Percentiles rank a stretch among this genome's conserved stretches.
These are phyloP conservation scores for Lapara coniferarum DNA, from an alignment of 2,888 invertebrate genomes.

Conservation along the genomic window DNA sequence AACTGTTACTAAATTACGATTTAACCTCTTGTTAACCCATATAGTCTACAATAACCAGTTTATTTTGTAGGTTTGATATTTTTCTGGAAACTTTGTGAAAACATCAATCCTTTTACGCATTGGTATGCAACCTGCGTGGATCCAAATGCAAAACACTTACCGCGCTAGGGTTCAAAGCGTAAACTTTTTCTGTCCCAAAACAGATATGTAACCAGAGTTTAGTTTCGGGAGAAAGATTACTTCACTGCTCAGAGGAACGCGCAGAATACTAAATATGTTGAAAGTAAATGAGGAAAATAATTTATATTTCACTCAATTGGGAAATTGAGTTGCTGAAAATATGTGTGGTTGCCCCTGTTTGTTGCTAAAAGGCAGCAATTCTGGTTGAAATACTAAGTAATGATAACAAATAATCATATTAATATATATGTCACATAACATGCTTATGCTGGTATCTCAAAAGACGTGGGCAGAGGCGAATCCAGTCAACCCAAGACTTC, in stretches of 20 bases:
- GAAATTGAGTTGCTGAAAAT: background rate
- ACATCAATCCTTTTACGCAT: slow-evolving; percentile 79
- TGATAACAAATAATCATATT: too few species aligned
- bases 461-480: too few species aligned
- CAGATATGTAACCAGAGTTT: slow-evolving; percentile 26
- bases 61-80: slow-evolving; percentile 45
- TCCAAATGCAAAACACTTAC: slow-evolving; percentile 82
- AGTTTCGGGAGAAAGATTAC: slow-evolving; percentile 1
- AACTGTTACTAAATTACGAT: background rate
- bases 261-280: background rate
- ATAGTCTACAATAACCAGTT: slow-evolving; percentile 29
- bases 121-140: slow-evolving; percentile 76
- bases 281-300: background rate
- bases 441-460: too few species aligned
- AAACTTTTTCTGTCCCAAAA: slow-evolving; percentile 78
- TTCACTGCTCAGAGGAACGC: background rate
- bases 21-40: background rate
- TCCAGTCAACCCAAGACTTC: too few species aligned
- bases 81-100: slow-evolving; percentile 61
- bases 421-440: too few species aligned
- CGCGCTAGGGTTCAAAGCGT: slow-evolving; percentile 79
- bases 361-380: too few species aligned
- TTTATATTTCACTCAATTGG: background rate
- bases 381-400: too few species aligned
- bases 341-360: too few species aligned